phyloP scores from a whole-genome alignment of 1,140 invertebrate species.

The Fopius arisanus region DNA sequence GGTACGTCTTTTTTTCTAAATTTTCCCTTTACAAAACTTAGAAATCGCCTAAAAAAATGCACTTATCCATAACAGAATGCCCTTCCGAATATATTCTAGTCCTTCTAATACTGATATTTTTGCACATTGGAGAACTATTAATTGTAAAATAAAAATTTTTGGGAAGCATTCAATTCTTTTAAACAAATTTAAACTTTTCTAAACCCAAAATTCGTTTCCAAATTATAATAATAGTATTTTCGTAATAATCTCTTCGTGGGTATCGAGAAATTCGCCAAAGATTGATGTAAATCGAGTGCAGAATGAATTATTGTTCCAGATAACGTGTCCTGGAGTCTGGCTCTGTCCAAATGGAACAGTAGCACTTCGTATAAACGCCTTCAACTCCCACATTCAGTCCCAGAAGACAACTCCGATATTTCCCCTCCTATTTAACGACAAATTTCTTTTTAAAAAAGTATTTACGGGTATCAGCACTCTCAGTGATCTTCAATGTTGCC shows the following conservation, averaged over 20 bases:
- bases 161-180: too few relatives aligned
- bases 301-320: conserved; percentile 58
- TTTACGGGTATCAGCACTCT: conserved; percentile 65
- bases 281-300: background rate
- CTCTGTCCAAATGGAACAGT: conserved; percentile 75
- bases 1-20: too few relatives aligned
- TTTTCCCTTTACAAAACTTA: too few relatives aligned
- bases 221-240: too few relatives aligned
- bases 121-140: too few relatives aligned
- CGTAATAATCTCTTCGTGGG: background rate
- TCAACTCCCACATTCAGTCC: conserved; percentile 71
- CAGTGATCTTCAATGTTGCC: conserved; percentile 55
- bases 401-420: conserved; percentile 68
- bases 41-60: too few relatives aligned
- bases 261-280: background rate
- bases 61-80: too few relatives aligned
- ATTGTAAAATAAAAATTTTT: too few relatives aligned
- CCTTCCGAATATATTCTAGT: too few relatives aligned
- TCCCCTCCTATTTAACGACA: conserved; percentile 71
- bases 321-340: conserved; percentile 79
- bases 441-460: conserved; percentile 72
- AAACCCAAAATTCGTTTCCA: too few relatives aligned
- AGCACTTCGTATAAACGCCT: conserved; percentile 68
- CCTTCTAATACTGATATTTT: too few relatives aligned
- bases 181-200: too few relatives aligned